Evolutionary conservation across 2,797 vertebrate genomes (phyloP).

Genomic region (Gadopsis marmoratus): DNA sequence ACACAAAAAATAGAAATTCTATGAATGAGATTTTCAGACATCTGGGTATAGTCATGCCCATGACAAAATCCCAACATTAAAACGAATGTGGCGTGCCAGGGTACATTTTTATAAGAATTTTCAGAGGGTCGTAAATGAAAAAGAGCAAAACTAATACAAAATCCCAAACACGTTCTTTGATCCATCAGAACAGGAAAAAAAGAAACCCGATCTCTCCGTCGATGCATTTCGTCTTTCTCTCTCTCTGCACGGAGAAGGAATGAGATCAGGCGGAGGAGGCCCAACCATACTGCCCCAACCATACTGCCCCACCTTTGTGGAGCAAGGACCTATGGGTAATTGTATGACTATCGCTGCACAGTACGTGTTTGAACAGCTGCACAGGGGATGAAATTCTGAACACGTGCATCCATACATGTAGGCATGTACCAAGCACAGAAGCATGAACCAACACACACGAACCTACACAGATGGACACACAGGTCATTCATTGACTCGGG

Average conservation of each 20-base stretch:
- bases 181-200: conserved; percentile 73
- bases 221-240: conserved; percentile 61
- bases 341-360: conserved; percentile 38
- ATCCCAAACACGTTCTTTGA: conserved; percentile 77
- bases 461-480: conserved; percentile 16
- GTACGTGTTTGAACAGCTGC: conserved; percentile 77
- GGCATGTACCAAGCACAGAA: conserved; percentile 43
- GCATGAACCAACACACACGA: conserved; percentile 33
- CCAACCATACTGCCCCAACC: conserved; percentile 51
- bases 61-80: conserved; percentile 49
- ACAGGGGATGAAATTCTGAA: conserved; percentile 51
- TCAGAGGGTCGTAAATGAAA: conserved; percentile 28
- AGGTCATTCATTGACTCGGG: conserved; percentile 65
- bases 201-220: conserved; percentile 74
- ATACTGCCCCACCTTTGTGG: conserved; percentile 54
- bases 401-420: conserved; percentile 48
- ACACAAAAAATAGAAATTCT: conserved; percentile 28
- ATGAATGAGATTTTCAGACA: conserved; percentile 45
- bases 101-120: conserved; percentile 56
- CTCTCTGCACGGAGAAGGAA: conserved; percentile 55
- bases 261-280: conserved; percentile 71
- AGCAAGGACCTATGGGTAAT: conserved; percentile 61
- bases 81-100: conserved; percentile 61
- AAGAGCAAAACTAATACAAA: conserved; percentile 53
- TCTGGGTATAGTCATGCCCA: conserved; percentile 51